Conservation (phyloP, 2,797 vertebrate genomes). For the Loriculus beryllinus region DNA sequence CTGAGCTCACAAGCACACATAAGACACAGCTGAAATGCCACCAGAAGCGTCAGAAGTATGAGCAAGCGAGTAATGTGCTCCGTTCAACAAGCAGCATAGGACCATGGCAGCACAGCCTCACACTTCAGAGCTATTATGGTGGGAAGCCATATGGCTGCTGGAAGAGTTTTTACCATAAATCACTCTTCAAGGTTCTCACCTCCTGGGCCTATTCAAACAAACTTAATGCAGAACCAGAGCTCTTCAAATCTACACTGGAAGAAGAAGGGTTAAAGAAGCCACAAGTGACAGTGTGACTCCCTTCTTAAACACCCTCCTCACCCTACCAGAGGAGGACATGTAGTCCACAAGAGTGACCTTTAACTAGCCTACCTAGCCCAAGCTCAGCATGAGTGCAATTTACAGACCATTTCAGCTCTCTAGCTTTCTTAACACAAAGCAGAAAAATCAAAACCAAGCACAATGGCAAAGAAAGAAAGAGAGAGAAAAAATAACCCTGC, state of each 20-base stretch:
- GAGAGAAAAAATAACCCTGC: conserved; percentile 76
- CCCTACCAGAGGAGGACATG: conserved; percentile 43
- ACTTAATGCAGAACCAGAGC: conserved; percentile 54
- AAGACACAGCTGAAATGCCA: not conserved
- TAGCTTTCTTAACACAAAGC: conserved; percentile 77
- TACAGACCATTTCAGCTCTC: conserved; percentile 74
- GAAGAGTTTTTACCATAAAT: conserved; percentile 69
- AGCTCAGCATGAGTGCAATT: conserved; percentile 77
- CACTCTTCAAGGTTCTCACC: conserved; percentile 49
- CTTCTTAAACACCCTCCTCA: conserved; percentile 11
- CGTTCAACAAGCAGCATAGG: not conserved
- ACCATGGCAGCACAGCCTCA: not conserved
- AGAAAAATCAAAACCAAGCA: conserved; percentile 75
- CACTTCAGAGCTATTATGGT: not conserved
- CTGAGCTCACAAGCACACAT: not conserved
- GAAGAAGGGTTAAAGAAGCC: conserved; percentile 14
- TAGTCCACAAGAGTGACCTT: conserved; percentile 70
- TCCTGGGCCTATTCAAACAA: conserved; percentile 60
- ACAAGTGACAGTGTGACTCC: not conserved
- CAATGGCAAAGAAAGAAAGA: conserved; percentile 68
- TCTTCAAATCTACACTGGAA: conserved; percentile 46
- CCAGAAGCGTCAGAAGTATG: not conserved
- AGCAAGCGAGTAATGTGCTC: not conserved
- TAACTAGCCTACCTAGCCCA: conserved; percentile 67
- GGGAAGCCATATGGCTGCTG: conserved; percentile 61